Evolutionary conservation across 2,113 vertebrate species (phyloP).

Genomic region (Ascaphus truei): DNA sequence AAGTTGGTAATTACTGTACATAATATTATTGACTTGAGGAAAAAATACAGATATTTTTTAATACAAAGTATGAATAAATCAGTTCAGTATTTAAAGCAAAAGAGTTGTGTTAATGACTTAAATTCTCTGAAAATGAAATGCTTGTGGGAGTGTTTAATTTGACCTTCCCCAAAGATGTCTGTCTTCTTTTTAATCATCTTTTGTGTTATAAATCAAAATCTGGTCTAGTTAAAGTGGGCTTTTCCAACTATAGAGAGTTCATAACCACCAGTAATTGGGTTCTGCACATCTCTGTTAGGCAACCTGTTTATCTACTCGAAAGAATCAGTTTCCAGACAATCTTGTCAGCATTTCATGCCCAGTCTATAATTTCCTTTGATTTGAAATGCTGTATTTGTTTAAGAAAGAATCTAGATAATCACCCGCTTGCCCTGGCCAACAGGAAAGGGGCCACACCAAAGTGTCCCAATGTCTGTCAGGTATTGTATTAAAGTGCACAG

Average conservation of each 20-base stretch:
- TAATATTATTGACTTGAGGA: neutral
- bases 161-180: slow-evolving; percentile 21
- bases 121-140: slow-evolving; percentile 1
- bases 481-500: too few species aligned
- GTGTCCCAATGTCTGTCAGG: too few species aligned
- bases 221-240: neutral
- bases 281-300: neutral
- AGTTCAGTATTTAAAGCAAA: neutral
- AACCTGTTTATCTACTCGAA: neutral
- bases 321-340: neutral
- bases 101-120: neutral
- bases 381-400: too few species aligned
- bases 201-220: slow-evolving; percentile 14
- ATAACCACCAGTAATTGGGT: neutral
- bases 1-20: too few species aligned
- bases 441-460: too few species aligned
- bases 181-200: slow-evolving; percentile 10
- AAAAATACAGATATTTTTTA: neutral
- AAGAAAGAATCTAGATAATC: too few species aligned
- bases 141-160: slow-evolving; percentile 14
- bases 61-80: neutral
- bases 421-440: too few species aligned
- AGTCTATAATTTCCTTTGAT: neutral
- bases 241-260: neutral
- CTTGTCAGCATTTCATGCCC: neutral